Percentiles rank a stretch among this genome's conserved stretches.
These are phyloP conservation scores for Papilio elwesi DNA, from an alignment of 2,888 invertebrate genomes.

Conservation along the genomic window DNA sequence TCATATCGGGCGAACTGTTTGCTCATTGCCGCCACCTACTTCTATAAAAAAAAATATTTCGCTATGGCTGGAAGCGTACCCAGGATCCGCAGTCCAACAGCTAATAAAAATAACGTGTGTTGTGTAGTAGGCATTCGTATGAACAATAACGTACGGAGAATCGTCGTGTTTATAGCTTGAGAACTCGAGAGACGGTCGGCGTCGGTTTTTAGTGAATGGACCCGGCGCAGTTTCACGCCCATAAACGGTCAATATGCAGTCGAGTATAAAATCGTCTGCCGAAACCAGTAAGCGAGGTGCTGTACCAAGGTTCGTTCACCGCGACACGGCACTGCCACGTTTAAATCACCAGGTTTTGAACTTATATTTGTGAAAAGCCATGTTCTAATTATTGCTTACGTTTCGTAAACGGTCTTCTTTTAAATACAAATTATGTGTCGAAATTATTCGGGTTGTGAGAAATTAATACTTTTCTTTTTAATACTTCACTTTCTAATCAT, in stretches of 20 bases:
- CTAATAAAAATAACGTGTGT: neutral
- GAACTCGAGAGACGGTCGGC: conserved; percentile 19
- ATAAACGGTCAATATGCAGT: conserved; percentile 69
- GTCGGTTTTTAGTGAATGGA: conserved; percentile 60
- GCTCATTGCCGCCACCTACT: no score
- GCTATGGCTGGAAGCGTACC: neutral
- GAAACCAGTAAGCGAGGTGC: conserved; percentile 72
- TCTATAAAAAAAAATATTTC: no score
- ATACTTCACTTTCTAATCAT: no score
- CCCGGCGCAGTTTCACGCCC: conserved; percentile 62
- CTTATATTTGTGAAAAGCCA: conserved; percentile 41
- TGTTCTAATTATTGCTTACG: neutral
- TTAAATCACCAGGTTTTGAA: conserved; percentile 67
- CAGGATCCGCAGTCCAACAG: neutral
- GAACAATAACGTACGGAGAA: conserved; percentile 32
- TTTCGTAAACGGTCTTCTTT: no score
- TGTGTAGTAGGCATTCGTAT: conserved; percentile 35
- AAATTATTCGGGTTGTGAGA: no score
- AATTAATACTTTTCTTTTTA: no score
- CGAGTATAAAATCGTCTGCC: conserved; percentile 68
- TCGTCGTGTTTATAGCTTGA: conserved; percentile 44
- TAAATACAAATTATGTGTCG: no score
- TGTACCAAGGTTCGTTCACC: conserved; percentile 82
- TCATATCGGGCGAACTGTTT: no score
- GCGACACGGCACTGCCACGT: conserved; percentile 60